Conservation (phyloP, 2,113 vertebrate species). For the Eublepharis macularius region DNA sequence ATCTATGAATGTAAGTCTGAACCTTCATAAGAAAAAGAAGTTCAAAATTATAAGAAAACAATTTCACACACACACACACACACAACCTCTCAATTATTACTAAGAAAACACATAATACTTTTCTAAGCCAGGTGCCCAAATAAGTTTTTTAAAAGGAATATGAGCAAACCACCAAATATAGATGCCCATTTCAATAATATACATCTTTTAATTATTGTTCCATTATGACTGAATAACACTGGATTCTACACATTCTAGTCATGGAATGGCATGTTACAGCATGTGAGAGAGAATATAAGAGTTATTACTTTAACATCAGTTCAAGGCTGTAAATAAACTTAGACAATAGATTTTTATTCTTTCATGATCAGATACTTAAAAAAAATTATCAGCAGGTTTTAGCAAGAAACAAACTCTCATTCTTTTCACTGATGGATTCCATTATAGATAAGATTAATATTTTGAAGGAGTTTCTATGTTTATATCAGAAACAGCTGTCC, state of each 20-base stretch:
- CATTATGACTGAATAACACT: conserved; percentile 23
- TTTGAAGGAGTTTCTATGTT: conserved; percentile 20
- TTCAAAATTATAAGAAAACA: not conserved
- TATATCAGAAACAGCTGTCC: conserved; percentile 34
- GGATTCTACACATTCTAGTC: not conserved
- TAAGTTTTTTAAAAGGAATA: not conserved
- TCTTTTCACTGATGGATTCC: conserved; percentile 6
- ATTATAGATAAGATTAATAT: conserved; percentile 18
- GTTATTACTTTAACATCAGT: conserved; percentile 6
- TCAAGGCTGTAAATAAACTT: conserved; percentile 38
- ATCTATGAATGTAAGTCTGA: too few species aligned
- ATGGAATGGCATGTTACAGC: not conserved
- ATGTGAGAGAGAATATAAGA: not conserved
- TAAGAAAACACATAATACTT: conserved; percentile 4
- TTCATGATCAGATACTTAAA: not conserved
- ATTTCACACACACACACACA: too few species aligned
- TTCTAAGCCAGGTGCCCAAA: not conserved
- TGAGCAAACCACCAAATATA: conserved; percentile 16
- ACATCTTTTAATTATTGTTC: conserved; percentile 45
- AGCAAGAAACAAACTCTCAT: conserved; percentile 8
- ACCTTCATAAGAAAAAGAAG: not conserved
- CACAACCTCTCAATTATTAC: not conserved
- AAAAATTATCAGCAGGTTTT: not conserved
- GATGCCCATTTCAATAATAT: conserved; percentile 40
- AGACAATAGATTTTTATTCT: conserved; percentile 36